Conservation (phyloP, 2,113 vertebrate genomes). For the Bubo scandiacus region DNA sequence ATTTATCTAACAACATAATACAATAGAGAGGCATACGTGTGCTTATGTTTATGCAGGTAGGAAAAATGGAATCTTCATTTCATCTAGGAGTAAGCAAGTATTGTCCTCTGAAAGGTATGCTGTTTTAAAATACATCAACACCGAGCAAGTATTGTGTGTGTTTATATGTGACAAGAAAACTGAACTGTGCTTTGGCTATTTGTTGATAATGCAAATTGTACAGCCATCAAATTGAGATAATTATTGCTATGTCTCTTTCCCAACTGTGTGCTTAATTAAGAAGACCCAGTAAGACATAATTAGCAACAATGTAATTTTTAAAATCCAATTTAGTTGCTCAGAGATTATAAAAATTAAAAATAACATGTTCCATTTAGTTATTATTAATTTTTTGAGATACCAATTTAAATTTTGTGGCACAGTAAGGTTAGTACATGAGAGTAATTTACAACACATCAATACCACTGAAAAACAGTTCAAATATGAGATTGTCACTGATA, state of each 20-base stretch:
- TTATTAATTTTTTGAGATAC: constrained; percentile 48
- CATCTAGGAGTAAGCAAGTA: not conserved
- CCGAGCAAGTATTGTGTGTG: not conserved
- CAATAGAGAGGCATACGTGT: not conserved
- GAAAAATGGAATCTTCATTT: not conserved
- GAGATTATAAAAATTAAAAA: constrained; percentile 60
- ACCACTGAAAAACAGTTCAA: not conserved
- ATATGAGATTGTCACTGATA: not conserved
- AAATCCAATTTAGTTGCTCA: constrained; percentile 59
- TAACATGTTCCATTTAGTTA: constrained; percentile 11
- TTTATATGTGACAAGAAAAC: constrained; percentile 43
- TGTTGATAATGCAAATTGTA: constrained; percentile 44
- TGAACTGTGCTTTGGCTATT: constrained; percentile 15
- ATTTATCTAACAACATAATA: not conserved
- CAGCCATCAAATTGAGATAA: constrained; percentile 43
- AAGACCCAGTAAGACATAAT: constrained; percentile 62
- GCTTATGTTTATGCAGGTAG: not conserved
- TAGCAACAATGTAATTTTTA: constrained; percentile 58
- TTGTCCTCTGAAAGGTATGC: constrained; percentile 6
- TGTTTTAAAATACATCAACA: not conserved
- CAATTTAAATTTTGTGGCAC: constrained; percentile 18
- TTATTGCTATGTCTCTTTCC: constrained; percentile 16
- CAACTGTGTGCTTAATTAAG: constrained; percentile 65
- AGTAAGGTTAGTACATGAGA: constrained; percentile 28
- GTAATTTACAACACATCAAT: constrained; percentile 2